Base-by-base conservation (phyloP, 2,113 vertebrate genomes). In the Hippoglossus stenolepis region DNA sequence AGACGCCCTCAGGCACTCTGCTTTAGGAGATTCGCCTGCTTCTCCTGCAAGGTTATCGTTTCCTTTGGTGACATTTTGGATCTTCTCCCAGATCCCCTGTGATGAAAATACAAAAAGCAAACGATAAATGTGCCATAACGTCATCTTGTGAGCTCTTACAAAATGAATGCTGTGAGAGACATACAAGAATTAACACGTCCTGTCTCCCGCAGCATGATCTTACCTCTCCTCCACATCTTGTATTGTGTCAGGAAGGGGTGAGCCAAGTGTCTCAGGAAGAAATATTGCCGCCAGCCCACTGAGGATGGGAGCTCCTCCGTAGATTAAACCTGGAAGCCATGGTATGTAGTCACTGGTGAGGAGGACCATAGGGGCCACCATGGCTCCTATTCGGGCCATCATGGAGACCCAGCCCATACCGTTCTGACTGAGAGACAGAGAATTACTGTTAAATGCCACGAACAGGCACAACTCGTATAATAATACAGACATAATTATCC, bases 191-290 rank as follows among this genome's bases (percentile, higher is more conserved):
- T 9, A 65, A 63, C 57, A 54, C 26, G 23, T 73, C 64, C 17
- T 12, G 45, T 28, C 7, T 70, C 4, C 28, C 24, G 17, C 3
- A 68, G 10, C 35, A 26, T 3, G 0, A 6, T 21, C 45, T 85
- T 72, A 96, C 96, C 94, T 89, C 9, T 93, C 90, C 67, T 96
- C 94, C 1, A 94, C 91, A 1, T 97, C 95, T 63, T 90, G 80
- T 18, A 96, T 82, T 2, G 95, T 97, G 82, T 96, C 96, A 0
- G 96, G 95, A n/a, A 96, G 90, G 0, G 95, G 63, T 3, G 17
- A 23, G 20, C 89, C 89, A 17, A 93, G 90, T 0, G 95, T 97
- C 86, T 98, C 96, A 0, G 95, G 95, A 1, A 97, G 94, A 58
- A 96, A 94, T 38, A 90, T 13, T 13, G 91, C 89, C 49, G 92